A percentile compares a stretch with the other conserved stretches of the same genome.
Evolutionary conservation across 2,888 invertebrate genomes (phyloP).

Genomic region (Chironomus riparius): DNA sequence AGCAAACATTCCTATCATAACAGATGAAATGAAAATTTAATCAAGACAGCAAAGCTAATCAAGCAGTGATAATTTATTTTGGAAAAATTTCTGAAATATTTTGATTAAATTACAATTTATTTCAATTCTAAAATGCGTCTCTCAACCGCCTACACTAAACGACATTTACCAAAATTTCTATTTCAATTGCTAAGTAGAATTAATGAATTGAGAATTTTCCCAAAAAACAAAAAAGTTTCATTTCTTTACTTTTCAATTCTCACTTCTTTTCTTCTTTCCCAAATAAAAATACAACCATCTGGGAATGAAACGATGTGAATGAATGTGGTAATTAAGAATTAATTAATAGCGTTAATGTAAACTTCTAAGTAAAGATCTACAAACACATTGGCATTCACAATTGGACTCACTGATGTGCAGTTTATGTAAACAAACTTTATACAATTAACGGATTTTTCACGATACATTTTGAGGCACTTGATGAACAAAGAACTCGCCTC

Average conservation of each 20-base stretch:
- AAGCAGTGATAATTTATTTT: no score
- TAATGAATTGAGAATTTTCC: background rate
- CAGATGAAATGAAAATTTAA: no score
- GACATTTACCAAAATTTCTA: background rate
- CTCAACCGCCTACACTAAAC: no score
- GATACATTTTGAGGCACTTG: no score
- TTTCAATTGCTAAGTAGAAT: background rate
- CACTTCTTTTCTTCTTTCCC: background rate
- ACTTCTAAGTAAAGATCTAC: background rate
- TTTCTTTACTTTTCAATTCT: background rate
- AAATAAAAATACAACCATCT: background rate
- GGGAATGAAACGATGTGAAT: background rate
- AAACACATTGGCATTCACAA: background rate
- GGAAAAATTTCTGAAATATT: no score
- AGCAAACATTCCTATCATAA: no score
- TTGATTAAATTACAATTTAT: no score
- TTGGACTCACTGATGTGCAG: no score
- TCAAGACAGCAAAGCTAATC: no score
- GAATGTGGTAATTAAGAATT: background rate
- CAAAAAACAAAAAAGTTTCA: background rate
- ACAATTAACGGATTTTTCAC: no score
- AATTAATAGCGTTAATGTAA: conserved; percentile 4
- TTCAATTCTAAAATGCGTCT: no score
- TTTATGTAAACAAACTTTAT: background rate
- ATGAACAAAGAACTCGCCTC: background rate